Evolutionary conservation across 2,888 invertebrate species (phyloP).

Genomic region (Tenthredo notha): DNA sequence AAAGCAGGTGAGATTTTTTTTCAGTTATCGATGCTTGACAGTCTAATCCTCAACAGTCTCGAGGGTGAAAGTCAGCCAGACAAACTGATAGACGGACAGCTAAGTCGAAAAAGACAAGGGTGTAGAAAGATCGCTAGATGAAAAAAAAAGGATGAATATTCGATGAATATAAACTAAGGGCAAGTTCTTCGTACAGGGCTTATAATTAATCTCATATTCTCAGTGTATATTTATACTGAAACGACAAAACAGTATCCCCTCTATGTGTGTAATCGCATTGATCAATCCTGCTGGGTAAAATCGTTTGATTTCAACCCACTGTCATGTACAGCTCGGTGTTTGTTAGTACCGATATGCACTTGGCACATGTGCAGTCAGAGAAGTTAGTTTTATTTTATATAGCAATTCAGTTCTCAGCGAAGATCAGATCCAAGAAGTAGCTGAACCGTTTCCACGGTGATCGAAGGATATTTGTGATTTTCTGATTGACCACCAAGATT

Average conservation of each 20-base stretch:
- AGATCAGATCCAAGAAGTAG: background rate
- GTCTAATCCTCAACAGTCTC: slow-evolving; percentile 37
- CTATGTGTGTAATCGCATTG: background rate
- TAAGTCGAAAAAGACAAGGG: background rate
- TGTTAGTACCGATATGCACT: too few species aligned
- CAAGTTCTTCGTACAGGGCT: background rate
- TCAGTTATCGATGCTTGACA: slow-evolving; percentile 43
- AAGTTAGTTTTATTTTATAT: background rate
- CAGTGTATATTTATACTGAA: background rate
- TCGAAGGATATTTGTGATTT: background rate
- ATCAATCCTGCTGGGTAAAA: background rate
- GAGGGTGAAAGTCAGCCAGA: background rate
- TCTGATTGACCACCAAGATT: background rate
- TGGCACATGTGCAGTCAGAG: background rate
- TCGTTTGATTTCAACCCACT: background rate
- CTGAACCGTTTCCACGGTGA: background rate
- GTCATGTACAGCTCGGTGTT: background rate
- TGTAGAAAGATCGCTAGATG: slow-evolving; percentile 40
- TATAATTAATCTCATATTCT: background rate
- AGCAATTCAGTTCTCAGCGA: background rate
- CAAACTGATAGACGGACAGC: background rate
- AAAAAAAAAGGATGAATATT: slow-evolving; percentile 26
- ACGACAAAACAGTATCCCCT: background rate
- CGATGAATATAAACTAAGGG: slow-evolving; percentile 34
- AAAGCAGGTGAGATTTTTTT: background rate